Evolutionary conservation across 1,140 invertebrate genomes (phyloP), one percentile per base, ranked within the genome.

Genomic region (Vollenhovia emeryi): DNA sequence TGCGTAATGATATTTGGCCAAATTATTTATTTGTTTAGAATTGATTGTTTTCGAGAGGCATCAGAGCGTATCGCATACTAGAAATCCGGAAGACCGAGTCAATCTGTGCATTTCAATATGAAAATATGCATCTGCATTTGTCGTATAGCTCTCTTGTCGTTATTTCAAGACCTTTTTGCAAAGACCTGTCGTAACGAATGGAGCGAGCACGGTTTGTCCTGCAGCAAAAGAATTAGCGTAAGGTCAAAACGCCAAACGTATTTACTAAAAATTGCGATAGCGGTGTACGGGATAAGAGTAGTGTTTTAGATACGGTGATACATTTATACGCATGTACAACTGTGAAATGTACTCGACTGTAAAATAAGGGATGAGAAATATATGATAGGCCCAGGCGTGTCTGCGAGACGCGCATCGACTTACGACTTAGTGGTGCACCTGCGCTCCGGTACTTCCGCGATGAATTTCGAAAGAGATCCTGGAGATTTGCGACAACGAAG

Each of bases 261-360:
- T 71, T 73, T 73, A 73, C 27, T 57, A 30, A 33, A 80, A 73
- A 59, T 71, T 43, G 64, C 66, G 48, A 30, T 80, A 73, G 48
- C 33, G 36, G 11, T 71, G 3, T 64, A 43, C 71, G 21, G 21
- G 30, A n/a, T 30, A 52, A 33, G 15, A 18, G 36, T 80, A 52
- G 27, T 57, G 24, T 21, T 43, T 62, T 80, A 80, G 33, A 55
- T n/a, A 40, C 9, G 21, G 13, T n/a, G 24, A 43, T 40, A 55
- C 33, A 79, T 76, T 76, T 68, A 69, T 40, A 80, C 15, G 21
- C 24, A 59, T 82, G n/a, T 57, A 73, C 24, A 55, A 24, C 6
- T 69, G 52, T 83, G 59, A 69, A 57, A 55, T 40, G 18, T 60
- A 66, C 33, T 48, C 33, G 30, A 52, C 8, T 68, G 45, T 79